Evolutionary conservation across 2,113 vertebrate genomes (phyloP), one percentile per base, ranked within the genome.

Genomic region (Nothoprocta perdicaria): DNA sequence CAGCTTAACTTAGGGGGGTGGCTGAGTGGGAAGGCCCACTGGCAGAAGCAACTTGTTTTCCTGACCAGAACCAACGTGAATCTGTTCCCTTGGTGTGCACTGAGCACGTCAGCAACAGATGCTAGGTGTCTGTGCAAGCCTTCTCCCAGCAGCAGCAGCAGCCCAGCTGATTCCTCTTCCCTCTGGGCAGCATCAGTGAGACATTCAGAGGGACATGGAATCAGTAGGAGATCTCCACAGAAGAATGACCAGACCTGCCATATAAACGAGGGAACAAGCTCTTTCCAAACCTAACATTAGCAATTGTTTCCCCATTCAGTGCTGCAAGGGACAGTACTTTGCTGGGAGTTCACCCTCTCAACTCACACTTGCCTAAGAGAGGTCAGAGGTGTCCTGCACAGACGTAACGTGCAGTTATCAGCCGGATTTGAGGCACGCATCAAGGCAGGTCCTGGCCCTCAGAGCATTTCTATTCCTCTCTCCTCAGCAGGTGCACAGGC

Each of bases 391-490:
- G 31, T n/a, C 14, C 41, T 41, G 11, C 45, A 27, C 31, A 55
- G 31, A 55, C 46, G 15, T 6, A 17, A 19, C 46, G 46, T 11
- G 7, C 6, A 35, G 38, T 33, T 57, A 55, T 29, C 53, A 57
- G 29, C 27, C 31, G 27, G 9, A 57, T 57, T 57, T 31, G 53
- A 68, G 6, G 14, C 18, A 66, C 3, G 4, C 33, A 43, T 14
- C 2, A 58, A 77, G 69, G 3, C 0, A 3, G 19, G 19, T 55
- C 4, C 69, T 0, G 0, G 11, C 65, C 35, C 55, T 1, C 2
- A 52, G 15, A 33, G 3, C 9, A 7, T 10, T 8, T 22, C 18
- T 1, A 3, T 33, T 82, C 7, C 26, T 5, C 22, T 33, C 35
- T 27, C 2, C 0, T 21, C 1, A 1, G 43, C 22, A 23, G 21